Evolutionary conservation across 2,113 vertebrate genomes (phyloP).

Genomic region (Polyodon spathula): DNA sequence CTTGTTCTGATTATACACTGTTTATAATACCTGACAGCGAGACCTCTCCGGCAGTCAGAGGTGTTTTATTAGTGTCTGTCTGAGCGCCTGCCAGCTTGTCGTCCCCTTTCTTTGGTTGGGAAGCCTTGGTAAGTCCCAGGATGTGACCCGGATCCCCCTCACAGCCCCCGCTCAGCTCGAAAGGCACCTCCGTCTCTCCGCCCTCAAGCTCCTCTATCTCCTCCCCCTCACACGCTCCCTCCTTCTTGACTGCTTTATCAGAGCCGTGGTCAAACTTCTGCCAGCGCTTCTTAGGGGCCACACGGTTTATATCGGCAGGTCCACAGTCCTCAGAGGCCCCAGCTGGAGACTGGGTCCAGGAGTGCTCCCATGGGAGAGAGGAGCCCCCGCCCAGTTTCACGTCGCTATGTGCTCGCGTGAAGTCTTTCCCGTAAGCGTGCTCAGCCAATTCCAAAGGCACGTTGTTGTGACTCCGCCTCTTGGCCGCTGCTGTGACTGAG

Average conservation of each 20-base stretch:
- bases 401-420: slow-evolving; percentile 30
- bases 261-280: slow-evolving; percentile 61
- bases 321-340: slow-evolving; percentile 24
- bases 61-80: slow-evolving; percentile 11
- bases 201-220: slow-evolving; percentile 12
- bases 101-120: slow-evolving; percentile 7
- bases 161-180: slow-evolving; percentile 32
- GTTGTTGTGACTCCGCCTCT: slow-evolving; percentile 34
- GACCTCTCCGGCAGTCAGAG: slow-evolving; percentile 3
- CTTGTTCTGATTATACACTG: too few relatives aligned
- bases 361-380: too few relatives aligned
- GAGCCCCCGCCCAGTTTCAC: too few relatives aligned
- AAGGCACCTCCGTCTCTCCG: slow-evolving; percentile 17
- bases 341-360: too few relatives aligned
- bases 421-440: slow-evolving; percentile 39
- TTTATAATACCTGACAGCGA: slow-evolving; percentile 38
- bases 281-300: slow-evolving; percentile 52
- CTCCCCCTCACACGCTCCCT: slow-evolving; percentile 10
- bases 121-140: slow-evolving; percentile 10
- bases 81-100: slow-evolving; percentile 22
- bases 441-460: slow-evolving; percentile 36
- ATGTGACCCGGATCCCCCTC: slow-evolving; percentile 15
- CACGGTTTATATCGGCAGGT: slow-evolving; percentile 48
- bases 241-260: slow-evolving; percentile 45
- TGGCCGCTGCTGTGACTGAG: slow-evolving; percentile 24